A percentile compares a stretch with the other conserved stretches of the same genome.
These are phyloP conservation scores for Phyllostomus hastatus DNA, from an alignment of 2,113 vertebrate genomes.

Conservation along the genomic window DNA sequence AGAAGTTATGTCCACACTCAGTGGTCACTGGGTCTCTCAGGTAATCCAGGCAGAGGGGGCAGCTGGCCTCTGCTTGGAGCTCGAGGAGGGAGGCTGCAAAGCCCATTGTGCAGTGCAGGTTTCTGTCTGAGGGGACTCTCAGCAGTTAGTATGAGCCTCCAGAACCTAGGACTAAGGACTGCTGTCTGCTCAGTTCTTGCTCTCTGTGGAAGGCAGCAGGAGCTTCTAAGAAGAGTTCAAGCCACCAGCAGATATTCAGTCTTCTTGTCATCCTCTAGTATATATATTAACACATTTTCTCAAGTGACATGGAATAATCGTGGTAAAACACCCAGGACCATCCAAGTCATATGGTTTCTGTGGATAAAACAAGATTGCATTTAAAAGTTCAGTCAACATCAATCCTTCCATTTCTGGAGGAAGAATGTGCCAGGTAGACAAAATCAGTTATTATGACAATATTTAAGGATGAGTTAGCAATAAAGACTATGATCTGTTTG, in stretches of 20 bases:
- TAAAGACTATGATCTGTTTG: not conserved
- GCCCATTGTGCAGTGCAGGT: constrained; percentile 6
- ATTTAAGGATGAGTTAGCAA: not conserved
- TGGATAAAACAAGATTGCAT: not conserved
- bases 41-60: constrained; percentile 6
- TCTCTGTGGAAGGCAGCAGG: not conserved
- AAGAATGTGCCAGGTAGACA: not conserved
- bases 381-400: not conserved
- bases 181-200: not conserved
- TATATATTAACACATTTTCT: not conserved
- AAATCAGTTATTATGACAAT: not conserved
- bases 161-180: not conserved
- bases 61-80: constrained; percentile 11
- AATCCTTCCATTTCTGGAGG: not conserved
- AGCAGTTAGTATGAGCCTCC: not conserved
- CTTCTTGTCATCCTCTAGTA: not conserved
- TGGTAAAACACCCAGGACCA: not conserved
- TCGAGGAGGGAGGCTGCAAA: not conserved
- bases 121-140: not conserved
- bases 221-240: no score
- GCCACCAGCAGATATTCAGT: not conserved
- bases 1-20: constrained; percentile 48
- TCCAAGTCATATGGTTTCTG: not conserved
- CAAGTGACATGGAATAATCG: not conserved
- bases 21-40: not conserved